A percentile compares a stretch with the other conserved stretches of the same genome.
phyloP scores from a whole-genome alignment of 1,140 invertebrate species.

The Panulirus ornatus region DNA sequence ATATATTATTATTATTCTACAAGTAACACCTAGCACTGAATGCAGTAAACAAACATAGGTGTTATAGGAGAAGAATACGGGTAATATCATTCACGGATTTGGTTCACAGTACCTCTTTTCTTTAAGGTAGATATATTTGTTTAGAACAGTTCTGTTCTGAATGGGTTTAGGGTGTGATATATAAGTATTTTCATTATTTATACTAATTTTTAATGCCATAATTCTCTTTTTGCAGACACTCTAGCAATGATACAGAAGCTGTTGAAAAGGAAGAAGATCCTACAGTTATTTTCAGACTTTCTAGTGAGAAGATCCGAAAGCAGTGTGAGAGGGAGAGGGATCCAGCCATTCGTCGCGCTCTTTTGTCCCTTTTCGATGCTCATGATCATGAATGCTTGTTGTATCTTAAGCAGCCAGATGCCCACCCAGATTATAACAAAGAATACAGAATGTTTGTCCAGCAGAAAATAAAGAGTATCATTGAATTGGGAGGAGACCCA shows the following conservation, averaged over 20 bases:
- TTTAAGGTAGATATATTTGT: neutral
- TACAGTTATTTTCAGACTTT: neutral
- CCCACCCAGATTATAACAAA: conserved; percentile 42
- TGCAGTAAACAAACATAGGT: neutral
- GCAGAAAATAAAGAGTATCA: neutral
- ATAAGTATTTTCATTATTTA: neutral
- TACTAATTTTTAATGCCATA: neutral
- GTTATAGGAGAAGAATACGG: neutral
- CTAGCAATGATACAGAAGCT: neutral
- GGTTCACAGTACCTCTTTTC: neutral
- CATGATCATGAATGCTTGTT: conserved; percentile 15
- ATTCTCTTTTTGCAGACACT: neutral
- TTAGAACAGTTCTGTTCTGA: neutral
- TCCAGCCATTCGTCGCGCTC: conserved; percentile 2
- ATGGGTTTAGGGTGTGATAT: neutral
- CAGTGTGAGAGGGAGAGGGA: conserved; percentile 26
- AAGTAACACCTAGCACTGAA: neutral
- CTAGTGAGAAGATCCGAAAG: neutral
- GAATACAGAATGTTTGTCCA: conserved; percentile 31
- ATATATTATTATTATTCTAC: neutral
- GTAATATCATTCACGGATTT: neutral
- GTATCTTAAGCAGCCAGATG: conserved; percentile 33
- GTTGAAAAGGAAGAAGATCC: neutral
- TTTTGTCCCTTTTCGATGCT: neutral
- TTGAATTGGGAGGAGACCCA: conserved; percentile 29